Conservation (phyloP, 35 echinoderm and acorn worm species). For the Heliocidaris tuberculata region DNA sequence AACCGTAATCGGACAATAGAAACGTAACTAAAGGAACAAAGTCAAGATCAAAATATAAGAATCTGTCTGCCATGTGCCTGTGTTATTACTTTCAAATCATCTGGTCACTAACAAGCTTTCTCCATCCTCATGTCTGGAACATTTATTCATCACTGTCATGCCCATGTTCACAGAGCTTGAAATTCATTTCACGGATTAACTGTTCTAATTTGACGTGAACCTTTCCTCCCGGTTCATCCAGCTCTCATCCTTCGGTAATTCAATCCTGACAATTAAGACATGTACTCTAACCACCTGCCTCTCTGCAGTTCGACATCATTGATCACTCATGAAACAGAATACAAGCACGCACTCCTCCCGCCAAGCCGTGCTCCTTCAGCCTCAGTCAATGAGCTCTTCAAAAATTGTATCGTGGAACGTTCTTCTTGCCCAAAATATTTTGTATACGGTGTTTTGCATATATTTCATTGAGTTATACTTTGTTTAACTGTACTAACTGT, state of each 20-base stretch:
- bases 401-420: not conserved
- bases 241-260: not conserved
- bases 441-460: not conserved
- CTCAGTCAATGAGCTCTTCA: not conserved
- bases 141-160: not conserved
- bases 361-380: not conserved
- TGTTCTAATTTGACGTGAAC: conserved; percentile 3
- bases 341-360: not conserved
- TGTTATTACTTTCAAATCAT: not conserved
- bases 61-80: not conserved
- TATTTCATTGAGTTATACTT: not conserved
- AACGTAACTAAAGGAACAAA: no score
- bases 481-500: no score
- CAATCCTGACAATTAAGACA: conserved; percentile 4
- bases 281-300: conserved; percentile 16
- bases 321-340: conserved; percentile 17
- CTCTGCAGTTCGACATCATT: conserved; percentile 28
- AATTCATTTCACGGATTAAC: not conserved
- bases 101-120: not conserved
- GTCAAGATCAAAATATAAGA: not conserved
- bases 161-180: not conserved
- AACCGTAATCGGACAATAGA: no score
- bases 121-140: not conserved
- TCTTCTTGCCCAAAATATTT: not conserved
- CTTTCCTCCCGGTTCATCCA: not conserved